Percentiles rank a stretch among this genome's conserved stretches.
Evolutionary conservation across 2,888 invertebrate species (phyloP).

Genomic region (Chydorus sphaericus): DNA sequence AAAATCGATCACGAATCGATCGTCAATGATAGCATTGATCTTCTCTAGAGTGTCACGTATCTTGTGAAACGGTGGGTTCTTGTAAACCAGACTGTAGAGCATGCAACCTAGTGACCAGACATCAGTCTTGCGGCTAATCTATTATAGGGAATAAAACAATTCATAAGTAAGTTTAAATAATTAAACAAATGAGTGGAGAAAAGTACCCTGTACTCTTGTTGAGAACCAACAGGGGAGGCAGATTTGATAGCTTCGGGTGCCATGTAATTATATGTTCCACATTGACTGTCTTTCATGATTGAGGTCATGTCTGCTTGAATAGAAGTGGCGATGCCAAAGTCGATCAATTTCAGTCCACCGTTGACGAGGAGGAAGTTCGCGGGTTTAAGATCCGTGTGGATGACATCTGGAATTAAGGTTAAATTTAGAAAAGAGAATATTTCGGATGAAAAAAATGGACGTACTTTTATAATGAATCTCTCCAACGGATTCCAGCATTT

Average conservation of each 20-base stretch:
- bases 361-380: slow-evolving; percentile 84
- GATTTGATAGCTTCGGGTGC: slow-evolving; percentile 71
- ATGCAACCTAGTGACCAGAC: slow-evolving; percentile 98
- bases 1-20: slow-evolving; percentile 56
- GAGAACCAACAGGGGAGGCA: slow-evolving; percentile 14
- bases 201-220: slow-evolving; percentile 27
- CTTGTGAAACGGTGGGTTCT: slow-evolving; percentile 78
- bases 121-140: slow-evolving; percentile 84
- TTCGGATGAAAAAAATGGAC: slow-evolving; percentile 9
- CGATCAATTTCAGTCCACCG: slow-evolving; percentile 80
- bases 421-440: not conserved
- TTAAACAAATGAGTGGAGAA: not conserved
- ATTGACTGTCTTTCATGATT: slow-evolving; percentile 62
- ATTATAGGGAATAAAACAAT: slow-evolving; percentile 14
- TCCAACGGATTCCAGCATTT: slow-evolving; percentile 80
- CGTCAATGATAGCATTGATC: slow-evolving; percentile 59
- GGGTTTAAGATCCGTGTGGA: slow-evolving; percentile 93
- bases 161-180: not conserved
- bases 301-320: slow-evolving; percentile 78
- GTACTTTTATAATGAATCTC: slow-evolving; percentile 78
- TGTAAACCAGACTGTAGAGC: slow-evolving; percentile 79
- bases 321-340: slow-evolving; percentile 89
- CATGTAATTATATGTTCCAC: slow-evolving; percentile 89
- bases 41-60: slow-evolving; percentile 55
- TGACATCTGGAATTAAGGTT: slow-evolving; percentile 46